Evolutionary conservation across 1,140 invertebrate species (phyloP), one percentile per base, ranked within the genome.

Genomic region (Heterodera carotae): DNA sequence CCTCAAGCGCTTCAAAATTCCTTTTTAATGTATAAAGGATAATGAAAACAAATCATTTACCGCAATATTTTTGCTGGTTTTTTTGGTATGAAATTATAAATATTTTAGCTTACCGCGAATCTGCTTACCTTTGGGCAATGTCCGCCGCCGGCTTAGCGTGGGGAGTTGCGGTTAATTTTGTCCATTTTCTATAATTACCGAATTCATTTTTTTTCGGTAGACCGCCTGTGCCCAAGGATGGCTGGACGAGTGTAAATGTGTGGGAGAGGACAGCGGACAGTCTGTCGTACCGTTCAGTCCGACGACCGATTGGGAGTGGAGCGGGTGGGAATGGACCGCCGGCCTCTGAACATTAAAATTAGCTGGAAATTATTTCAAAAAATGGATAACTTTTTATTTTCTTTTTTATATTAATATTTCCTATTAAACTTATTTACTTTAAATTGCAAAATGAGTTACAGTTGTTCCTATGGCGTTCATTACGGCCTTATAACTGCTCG

Each of bases 61-160:
- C n/a, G n/a, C n/a, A n/a, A n/a, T n/a, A n/a, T n/a, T n/a, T n/a
- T n/a, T n/a, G n/a, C n/a, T n/a, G n/a, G n/a, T n/a, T n/a, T n/a
- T n/a, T n/a, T n/a, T n/a, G n/a, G n/a, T n/a, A 25, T 84, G 0
- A 15, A 29, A 18, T 18, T 31, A 12, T 18, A 60, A 36, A n/a
- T n/a, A n/a, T 82, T 83, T 76, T 39, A 86, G 84, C 82, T n/a
- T 83, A 82, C 56, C 80, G 80, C 48, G 85, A 86, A 77, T 82
- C 85, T 7, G 86, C 85, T 48, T 82, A 84, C 48, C 75, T 86
- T 18, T 82, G 77, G 82, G 85, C 85, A 2, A 80, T 86, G 74
- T 84, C 82, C 22, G 80, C 85, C 33, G 85, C 85, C 29, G 85
- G 85, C 34, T 77, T 82, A 18, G 82, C 85, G 10, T 86, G 85